These are phyloP conservation scores for Crocodylus rhombifer DNA, from an alignment of 2,797 vertebrate genomes.

Conservation along the genomic window DNA sequence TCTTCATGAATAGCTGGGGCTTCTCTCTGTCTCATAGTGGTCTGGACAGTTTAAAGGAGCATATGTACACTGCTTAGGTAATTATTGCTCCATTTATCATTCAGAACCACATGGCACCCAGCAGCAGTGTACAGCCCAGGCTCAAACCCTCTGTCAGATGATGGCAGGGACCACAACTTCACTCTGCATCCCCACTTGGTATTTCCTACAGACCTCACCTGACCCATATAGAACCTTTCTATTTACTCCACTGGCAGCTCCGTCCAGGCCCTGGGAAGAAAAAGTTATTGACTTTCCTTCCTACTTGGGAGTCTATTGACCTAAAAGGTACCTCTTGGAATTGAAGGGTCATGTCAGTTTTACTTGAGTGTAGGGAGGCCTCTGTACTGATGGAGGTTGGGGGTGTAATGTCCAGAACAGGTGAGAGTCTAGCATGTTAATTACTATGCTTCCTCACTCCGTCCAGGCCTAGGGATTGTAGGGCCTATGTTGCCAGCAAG, in stretches of 20 bases:
- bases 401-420: background rate
- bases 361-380: background rate
- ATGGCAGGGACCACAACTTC: background rate
- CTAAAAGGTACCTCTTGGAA: background rate
- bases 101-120: background rate
- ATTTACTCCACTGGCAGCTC: background rate
- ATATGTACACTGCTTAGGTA: background rate
- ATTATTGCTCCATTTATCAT: background rate
- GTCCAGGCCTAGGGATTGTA: background rate
- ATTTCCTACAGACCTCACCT: background rate
- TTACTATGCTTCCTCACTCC: background rate
- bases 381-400: background rate
- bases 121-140: background rate
- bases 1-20: background rate
- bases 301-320: background rate
- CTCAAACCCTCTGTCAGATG: background rate
- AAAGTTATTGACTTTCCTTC: background rate
- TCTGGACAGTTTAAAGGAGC: background rate
- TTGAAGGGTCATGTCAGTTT: background rate
- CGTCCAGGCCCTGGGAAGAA: background rate
- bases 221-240: background rate
- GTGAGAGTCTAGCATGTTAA: background rate
- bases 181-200: background rate
- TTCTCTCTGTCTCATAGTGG: background rate
- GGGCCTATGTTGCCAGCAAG: background rate